phyloP scores from a whole-genome alignment of 2,113 vertebrate species.

The Synodontis membranacea region DNA sequence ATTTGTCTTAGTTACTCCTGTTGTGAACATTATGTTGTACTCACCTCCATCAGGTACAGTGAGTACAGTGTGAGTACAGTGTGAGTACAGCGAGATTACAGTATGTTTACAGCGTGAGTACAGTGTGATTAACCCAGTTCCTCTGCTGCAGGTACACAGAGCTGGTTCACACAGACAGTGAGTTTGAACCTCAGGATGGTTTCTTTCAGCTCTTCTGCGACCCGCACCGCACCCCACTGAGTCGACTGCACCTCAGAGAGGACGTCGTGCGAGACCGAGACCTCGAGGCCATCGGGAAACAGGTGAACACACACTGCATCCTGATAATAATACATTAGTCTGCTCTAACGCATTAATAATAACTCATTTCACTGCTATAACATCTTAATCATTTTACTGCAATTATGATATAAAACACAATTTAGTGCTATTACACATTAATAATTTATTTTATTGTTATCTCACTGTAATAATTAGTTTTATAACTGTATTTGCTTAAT shows the following conservation, averaged over 20 bases:
- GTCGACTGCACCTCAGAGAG: constrained; percentile 87
- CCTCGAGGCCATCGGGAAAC: constrained; percentile 90
- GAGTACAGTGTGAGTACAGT: too few species aligned
- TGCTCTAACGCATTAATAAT: too few species aligned
- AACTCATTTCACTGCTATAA: too few species aligned
- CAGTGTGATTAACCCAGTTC: too few species aligned
- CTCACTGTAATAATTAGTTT: background rate
- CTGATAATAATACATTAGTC: too few species aligned
- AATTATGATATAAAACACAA: too few species aligned
- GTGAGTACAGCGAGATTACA: too few species aligned
- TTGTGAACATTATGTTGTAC: too few species aligned
- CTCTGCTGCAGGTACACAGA: constrained; percentile 85
- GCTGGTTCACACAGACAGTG: constrained; percentile 87
- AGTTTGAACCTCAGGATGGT: constrained; percentile 87
- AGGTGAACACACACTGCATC: constrained; percentile 70
- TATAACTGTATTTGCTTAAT: background rate
- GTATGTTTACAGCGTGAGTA: too few species aligned
- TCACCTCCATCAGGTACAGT: too few species aligned
- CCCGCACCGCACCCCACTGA: constrained; percentile 89
- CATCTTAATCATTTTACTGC: too few species aligned
- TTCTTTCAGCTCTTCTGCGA: constrained; percentile 96
- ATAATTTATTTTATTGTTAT: background rate
- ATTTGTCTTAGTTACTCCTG: too few species aligned
- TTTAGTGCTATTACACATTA: background rate
- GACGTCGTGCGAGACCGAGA: constrained; percentile 90